These are phyloP conservation scores for Perdita meconis DNA, from an alignment of 2,888 invertebrate species.

Conservation along the genomic window DNA sequence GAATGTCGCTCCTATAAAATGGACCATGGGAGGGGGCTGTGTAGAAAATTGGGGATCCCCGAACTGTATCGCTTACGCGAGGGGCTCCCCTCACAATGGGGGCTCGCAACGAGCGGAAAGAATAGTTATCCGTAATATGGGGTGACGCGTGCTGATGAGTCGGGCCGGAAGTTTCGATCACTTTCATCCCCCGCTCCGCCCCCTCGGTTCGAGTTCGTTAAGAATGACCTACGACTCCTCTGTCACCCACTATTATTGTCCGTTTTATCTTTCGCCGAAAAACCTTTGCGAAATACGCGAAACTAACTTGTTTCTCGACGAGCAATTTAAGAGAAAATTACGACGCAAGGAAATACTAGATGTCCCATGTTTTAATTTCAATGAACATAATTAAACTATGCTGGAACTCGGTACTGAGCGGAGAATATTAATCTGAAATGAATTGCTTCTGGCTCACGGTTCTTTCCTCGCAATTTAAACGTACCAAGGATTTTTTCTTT, in stretches of 20 bases:
- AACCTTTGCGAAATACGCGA: no score
- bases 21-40: constrained; percentile 31
- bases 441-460: no score
- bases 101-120: constrained; percentile 80
- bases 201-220: constrained; percentile 49
- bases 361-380: no score
- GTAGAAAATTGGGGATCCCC: constrained; percentile 61
- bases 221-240: constrained; percentile 46
- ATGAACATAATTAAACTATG: no score
- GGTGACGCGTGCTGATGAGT: constrained; percentile 82
- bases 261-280: no score
- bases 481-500: background rate
- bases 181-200: constrained; percentile 40
- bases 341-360: no score
- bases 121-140: constrained; percentile 81
- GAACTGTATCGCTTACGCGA: constrained; percentile 80
- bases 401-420: no score
- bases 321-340: no score
- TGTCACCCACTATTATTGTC: constrained; percentile 1
- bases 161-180: constrained; percentile 81
- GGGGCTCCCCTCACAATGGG: constrained; percentile 75
- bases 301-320: no score
- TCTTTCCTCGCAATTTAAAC: no score
- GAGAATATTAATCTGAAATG: no score
- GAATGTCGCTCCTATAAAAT: constrained; percentile 49